Base-by-base conservation (phyloP, 2,888 invertebrate genomes). In the Athrips mouffetella region DNA sequence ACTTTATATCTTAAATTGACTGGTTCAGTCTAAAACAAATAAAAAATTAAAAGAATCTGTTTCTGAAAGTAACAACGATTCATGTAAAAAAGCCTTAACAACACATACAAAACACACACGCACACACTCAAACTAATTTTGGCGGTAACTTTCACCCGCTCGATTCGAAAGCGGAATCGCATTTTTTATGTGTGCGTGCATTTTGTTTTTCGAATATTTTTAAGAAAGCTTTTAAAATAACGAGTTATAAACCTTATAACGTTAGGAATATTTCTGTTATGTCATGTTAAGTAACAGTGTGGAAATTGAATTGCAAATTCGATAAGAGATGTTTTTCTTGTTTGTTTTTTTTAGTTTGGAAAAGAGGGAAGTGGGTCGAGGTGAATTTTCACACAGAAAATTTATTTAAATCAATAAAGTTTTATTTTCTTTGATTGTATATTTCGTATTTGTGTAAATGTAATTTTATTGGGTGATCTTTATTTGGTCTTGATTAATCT, bases 191-290 rank as follows among this genome's bases (percentile, higher is more conserved):
- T n/a, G 20, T 37, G 18, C 16, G 41, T 27, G 41, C 27, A 1
- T 15, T 13, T 25, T 15, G 27, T n/a, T 11, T 40, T 41, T 29
- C 41, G 41, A n/a, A 10, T 10, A 13, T 42, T 27, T 42, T 16
- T 42, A 27, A 42, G 41, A 42, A 42, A 42, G 41, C 41, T 42
- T 27, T 42, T 29, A 42, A 11, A 29, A 42, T 18, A 42, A 42
- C 41, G 30, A 48, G n/a, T 21, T 47, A 33, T 30, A 37, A 50
- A 44, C n/a, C n/a, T 48, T 51, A 37, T 30, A 47, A 27, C 40
- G 47, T 33, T 44, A 47, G 44, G 49, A 45, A 47, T 48, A 37
- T 42, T 6, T 31, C 7, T 5, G 31, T 31, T 31, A 31, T 13
- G 31, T 31, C 15, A 13, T 6, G 2, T 31, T 37, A 21, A 7